Base-by-base conservation (phyloP, 2,113 vertebrate species). In the Catharus minimus region DNA sequence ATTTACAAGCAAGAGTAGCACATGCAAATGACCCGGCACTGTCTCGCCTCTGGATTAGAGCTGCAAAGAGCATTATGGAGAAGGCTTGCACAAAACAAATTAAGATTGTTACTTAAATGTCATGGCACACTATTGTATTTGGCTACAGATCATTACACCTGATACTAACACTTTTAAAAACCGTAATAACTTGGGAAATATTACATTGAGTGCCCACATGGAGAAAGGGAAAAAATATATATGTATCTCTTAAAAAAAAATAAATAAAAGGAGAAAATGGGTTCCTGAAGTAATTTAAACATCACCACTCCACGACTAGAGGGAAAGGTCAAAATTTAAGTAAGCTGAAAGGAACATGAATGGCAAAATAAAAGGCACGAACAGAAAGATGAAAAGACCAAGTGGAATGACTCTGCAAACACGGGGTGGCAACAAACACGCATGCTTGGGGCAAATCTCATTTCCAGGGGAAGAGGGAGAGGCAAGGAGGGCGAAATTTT, bases 111-210 rank as follows among this genome's bases (percentile, higher is more conserved):
- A 98, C 98, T 99, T 98, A 99, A 99, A 99, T 99, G 99, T 99
- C 99, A 99, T 95, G 97, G 98, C 98, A 98, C 99, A 98, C 99
- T 97, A 99, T 99, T 99, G 99, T 98, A 98, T 98, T 98, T 98
- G 97, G 99, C 99, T 98, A 99, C 99, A 99, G 99, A 99, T 99
- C 99, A 99, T 99, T 99, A 99, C 99, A 99, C 98, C 98, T 97
- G 98, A 98, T 98, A 98, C 99, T 98, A 99, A 97, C 98, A 97
- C 98, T 98, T 98, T 98, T 94, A 97, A 98, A 98, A 98, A 98
- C 98, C 97, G 98, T 99, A 99, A 99, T 99, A 99, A 99, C 98
- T 98, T 98, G 98, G 98, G 98, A 99, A 98, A 98, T 98, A 98
- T 98, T 97, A 98, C 98, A 97, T 33, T 92, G 97, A 97, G 97